Evolutionary conservation across 2,797 vertebrate genomes (phyloP).

Genomic region (Chelon labrosus): DNA sequence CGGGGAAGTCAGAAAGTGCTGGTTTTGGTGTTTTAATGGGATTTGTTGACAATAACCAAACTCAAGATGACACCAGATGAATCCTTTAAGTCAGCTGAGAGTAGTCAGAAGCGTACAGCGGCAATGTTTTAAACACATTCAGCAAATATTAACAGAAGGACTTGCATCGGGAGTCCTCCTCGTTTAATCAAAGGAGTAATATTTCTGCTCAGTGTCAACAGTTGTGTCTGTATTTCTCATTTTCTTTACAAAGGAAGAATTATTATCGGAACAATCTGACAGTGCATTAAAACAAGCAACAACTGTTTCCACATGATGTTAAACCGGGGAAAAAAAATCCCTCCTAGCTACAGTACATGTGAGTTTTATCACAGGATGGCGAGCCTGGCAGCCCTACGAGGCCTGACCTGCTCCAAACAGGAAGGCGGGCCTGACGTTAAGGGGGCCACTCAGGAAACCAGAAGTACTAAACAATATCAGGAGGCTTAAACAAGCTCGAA

Average conservation of each 20-base stretch:
- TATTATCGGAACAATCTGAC: slow-evolving; percentile 18
- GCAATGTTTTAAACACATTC: background rate
- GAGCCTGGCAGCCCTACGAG: slow-evolving; percentile 37
- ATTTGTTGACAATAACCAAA: slow-evolving; percentile 25
- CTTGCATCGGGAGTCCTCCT: background rate
- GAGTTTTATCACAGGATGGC: slow-evolving; percentile 63
- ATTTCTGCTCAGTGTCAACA: background rate
- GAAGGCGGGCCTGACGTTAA: slow-evolving; percentile 57
- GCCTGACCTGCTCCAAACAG: slow-evolving; percentile 67
- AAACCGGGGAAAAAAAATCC: slow-evolving; percentile 38
- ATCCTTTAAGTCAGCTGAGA: background rate
- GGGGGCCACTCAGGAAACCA: slow-evolving; percentile 63
- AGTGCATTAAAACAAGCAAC: slow-evolving; percentile 38
- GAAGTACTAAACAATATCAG: slow-evolving; percentile 56
- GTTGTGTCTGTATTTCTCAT: slow-evolving; percentile 2
- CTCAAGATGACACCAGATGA: background rate
- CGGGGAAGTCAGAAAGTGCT: slow-evolving; percentile 2
- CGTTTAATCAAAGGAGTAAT: slow-evolving; percentile 1
- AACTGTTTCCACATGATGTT: slow-evolving; percentile 39
- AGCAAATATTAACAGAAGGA: background rate
- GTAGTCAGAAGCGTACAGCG: background rate
- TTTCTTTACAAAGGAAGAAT: slow-evolving; percentile 33
- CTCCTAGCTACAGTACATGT: slow-evolving; percentile 41
- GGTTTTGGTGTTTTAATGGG: slow-evolving; percentile 16
- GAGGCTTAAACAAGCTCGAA: slow-evolving; percentile 38